phyloP scores from a whole-genome alignment of 2,888 invertebrate species.

The Eretmocerus hayati region DNA sequence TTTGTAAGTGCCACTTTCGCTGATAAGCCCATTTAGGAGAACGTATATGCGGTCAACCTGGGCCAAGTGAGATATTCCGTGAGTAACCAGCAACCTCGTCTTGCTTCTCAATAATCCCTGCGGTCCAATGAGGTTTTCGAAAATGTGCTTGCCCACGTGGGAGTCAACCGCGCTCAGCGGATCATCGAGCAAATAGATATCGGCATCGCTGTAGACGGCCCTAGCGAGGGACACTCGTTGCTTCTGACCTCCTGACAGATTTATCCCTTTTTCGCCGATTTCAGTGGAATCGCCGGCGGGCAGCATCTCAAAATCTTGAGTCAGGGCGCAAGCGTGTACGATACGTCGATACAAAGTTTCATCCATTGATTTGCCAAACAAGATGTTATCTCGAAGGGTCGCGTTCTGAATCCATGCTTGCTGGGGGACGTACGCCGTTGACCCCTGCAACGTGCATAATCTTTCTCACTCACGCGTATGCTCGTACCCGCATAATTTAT shows the following conservation, averaged over 20 bases:
- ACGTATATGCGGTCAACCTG: constrained; percentile 88
- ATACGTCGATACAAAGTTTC: constrained; percentile 68
- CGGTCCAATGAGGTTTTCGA: constrained; percentile 86
- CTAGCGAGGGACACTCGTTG: constrained; percentile 86
- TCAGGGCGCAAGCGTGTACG: constrained; percentile 84
- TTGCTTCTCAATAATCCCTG: constrained; percentile 64
- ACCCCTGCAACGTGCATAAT: constrained; percentile 47
- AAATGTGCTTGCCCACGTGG: constrained; percentile 96
- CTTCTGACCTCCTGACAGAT: constrained; percentile 84
- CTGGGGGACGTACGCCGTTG: constrained; percentile 80
- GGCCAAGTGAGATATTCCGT: constrained; percentile 87
- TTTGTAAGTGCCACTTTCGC: constrained; percentile 85
- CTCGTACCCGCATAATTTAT: no score
- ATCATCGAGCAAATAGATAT: constrained; percentile 91
- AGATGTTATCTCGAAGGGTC: constrained; percentile 84
- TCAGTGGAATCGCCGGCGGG: constrained; percentile 94
- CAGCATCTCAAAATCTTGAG: constrained; percentile 85
- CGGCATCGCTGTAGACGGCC: constrained; percentile 82
- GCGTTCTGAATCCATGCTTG: constrained; percentile 99
- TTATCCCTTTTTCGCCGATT: constrained; percentile 93
- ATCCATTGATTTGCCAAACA: constrained; percentile 76
- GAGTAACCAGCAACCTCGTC: constrained; percentile 90
- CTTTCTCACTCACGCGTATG: no score
- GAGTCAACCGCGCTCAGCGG: constrained; percentile 94
- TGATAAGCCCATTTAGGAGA: constrained; percentile 76